Conservation (phyloP, 2,113 vertebrate genomes). For the Cariama cristata region DNA sequence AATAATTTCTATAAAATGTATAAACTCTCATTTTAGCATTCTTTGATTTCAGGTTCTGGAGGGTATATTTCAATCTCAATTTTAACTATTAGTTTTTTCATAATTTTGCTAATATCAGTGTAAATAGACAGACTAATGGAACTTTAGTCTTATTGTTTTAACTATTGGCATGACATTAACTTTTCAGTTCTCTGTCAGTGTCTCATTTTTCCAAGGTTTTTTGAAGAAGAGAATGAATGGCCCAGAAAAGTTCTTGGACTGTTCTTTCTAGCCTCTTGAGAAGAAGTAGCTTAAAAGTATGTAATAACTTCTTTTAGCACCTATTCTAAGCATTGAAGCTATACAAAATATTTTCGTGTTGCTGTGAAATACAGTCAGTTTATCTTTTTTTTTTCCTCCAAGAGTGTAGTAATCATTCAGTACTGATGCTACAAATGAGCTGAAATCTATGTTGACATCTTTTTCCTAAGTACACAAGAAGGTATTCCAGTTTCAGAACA, state of each 20-base stretch:
- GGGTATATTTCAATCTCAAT: neutral
- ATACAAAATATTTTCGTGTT: neutral
- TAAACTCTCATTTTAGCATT: neutral
- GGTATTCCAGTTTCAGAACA: neutral
- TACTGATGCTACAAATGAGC: neutral
- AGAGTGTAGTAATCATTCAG: neutral
- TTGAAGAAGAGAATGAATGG: neutral
- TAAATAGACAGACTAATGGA: neutral
- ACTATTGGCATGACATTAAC: neutral
- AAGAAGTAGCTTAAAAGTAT: neutral
- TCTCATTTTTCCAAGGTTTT: neutral
- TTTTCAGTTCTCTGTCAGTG: neutral
- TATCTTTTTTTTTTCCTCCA: accelerated
- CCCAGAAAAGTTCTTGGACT: neutral
- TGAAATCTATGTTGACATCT: neutral
- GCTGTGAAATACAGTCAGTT: neutral
- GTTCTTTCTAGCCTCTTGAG: neutral
- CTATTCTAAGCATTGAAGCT: neutral
- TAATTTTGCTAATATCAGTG: neutral
- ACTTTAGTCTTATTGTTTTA: neutral
- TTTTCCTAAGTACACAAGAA: neutral
- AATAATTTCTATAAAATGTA: neutral
- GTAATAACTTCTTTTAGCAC: neutral
- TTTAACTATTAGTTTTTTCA: neutral
- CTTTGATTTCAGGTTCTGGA: neutral